phyloP scores from a whole-genome alignment of 2,888 invertebrate species.

The Malacosoma neustria region DNA sequence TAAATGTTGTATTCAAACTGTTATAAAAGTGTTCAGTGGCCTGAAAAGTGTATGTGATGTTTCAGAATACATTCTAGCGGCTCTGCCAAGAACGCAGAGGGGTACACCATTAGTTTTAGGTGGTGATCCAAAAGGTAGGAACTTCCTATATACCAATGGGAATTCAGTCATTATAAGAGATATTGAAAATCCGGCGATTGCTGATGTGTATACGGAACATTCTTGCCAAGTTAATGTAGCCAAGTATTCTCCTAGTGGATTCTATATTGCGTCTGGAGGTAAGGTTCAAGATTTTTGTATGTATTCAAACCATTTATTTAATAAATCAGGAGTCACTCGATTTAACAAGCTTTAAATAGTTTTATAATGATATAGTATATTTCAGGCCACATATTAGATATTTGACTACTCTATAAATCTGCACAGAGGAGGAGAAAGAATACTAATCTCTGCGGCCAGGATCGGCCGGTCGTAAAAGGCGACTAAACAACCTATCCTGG shows the following conservation, averaged over 20 bases:
- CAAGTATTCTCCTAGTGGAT: constrained; percentile 98
- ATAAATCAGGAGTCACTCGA: too few species aligned
- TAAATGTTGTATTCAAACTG: constrained; percentile 5
- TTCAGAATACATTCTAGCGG: constrained; percentile 91
- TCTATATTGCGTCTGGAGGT: constrained; percentile 99
- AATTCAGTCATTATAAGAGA: constrained; percentile 98
- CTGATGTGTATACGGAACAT: constrained; percentile 98
- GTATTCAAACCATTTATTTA: too few species aligned
- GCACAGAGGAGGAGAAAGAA: too few species aligned
- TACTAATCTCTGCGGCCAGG: too few species aligned
- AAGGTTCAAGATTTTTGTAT: too few species aligned
- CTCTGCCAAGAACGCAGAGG: constrained; percentile 94
- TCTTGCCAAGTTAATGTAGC: constrained; percentile 96
- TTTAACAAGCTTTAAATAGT: too few species aligned
- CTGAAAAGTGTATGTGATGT: constrained; percentile 12
- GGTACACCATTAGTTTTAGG: constrained; percentile 96
- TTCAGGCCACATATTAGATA: too few species aligned
- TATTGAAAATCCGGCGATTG: constrained; percentile 94
- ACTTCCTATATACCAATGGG: constrained; percentile 97
- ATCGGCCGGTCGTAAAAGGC: too few species aligned
- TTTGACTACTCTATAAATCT: neutral
- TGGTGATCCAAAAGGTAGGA: constrained; percentile 97
- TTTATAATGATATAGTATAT: too few species aligned
- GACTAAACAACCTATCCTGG: too few species aligned
- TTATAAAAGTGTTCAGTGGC: constrained; percentile 18